Evolutionary conservation across 64 coral and sea anemone species (phyloP), one percentile per base, ranked within the genome.

Genomic region (Anthopleura sola): DNA sequence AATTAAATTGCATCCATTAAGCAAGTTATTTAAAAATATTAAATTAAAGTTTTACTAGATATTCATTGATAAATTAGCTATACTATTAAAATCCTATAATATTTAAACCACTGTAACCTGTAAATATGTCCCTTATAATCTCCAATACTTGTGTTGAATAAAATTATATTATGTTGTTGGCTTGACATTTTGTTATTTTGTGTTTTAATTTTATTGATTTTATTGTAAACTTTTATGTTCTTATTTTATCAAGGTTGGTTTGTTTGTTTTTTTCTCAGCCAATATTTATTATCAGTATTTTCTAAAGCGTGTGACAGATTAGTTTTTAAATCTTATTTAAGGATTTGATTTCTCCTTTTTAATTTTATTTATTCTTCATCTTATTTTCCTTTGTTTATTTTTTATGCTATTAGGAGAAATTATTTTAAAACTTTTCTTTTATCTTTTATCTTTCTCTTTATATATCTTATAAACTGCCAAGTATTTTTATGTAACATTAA

Each of bases 261-360:
- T 71, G 66, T 71, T 71, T 71, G 66, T 33, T 62, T 36, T 28
- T 21, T 47, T 8, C 76, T 79, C 76, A 79, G 76, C 76, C 76
- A 79, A 79, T 79, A 44, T 79, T 79, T 79, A 38, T 71, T 33
- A 44, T 38, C 76, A 79, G 17, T 40, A 79, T 24, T 48, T 47
- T 38, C 40, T 79, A 19, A 46, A 79, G 68, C 76, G 76, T 79
- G 76, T 79, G 76, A 79, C 76, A 79, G 66, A 62, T 71, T 69
- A 69, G 76, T 78, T 76, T 76, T 76, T 44, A 47, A 44, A 47
- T 79, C 33, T 79, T 33, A 34, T 31, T 78, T 29, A 68, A 68
- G n/a, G 66, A 32, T 71, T 71, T 33, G 26, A 32, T 34, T 71
- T 62, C 4, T 62, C 23, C 24, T 62, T 6, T 28, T 36, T 1